These are phyloP conservation scores for Leptogaster cylindrica DNA, from an alignment of 2,888 invertebrate genomes.

Conservation along the genomic window DNA sequence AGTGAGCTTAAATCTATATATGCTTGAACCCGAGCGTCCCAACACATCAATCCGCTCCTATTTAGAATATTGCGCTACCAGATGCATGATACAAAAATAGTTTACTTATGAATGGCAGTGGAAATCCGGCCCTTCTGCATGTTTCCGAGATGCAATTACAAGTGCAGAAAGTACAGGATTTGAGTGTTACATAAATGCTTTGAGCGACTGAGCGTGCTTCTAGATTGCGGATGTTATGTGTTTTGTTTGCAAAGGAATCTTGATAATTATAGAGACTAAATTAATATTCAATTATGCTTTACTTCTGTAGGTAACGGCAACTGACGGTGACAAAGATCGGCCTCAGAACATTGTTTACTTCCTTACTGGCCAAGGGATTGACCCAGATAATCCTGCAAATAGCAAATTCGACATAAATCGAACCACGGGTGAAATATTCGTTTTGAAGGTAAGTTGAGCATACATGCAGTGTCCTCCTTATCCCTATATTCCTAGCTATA, in stretches of 20 bases:
- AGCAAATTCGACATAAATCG: slow-evolving; percentile 97
- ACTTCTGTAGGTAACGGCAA: slow-evolving; percentile 84
- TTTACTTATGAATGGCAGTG: slow-evolving; percentile 21
- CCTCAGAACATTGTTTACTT: slow-evolving; percentile 96
- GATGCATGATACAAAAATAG: slow-evolving; percentile 19
- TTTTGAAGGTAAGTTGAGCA: slow-evolving; percentile 78
- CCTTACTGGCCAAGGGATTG: slow-evolving; percentile 93
- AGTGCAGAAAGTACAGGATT: slow-evolving; percentile 31
- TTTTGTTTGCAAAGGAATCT: slow-evolving; percentile 4
- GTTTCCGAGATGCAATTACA: slow-evolving; percentile 21
- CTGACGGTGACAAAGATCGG: slow-evolving; percentile 94
- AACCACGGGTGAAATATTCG: slow-evolving; percentile 93
- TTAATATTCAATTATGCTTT: slow-evolving; percentile 34
- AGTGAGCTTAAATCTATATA: background rate
- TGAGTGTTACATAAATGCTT: slow-evolving; percentile 3
- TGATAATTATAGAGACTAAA: slow-evolving; percentile 3
- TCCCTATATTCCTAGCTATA: background rate
- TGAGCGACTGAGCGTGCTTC: background rate
- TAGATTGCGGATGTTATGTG: slow-evolving; percentile 12
- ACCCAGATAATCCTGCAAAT: slow-evolving; percentile 92
- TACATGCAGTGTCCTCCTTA: background rate
- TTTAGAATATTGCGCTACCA: slow-evolving; percentile 1
- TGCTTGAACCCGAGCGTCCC: background rate
- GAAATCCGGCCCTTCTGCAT: slow-evolving; percentile 31
- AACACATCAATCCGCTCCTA: background rate